These are phyloP conservation scores for Yponomeuta cagnagella DNA, from an alignment of 2,888 invertebrate species.

Conservation along the genomic window DNA sequence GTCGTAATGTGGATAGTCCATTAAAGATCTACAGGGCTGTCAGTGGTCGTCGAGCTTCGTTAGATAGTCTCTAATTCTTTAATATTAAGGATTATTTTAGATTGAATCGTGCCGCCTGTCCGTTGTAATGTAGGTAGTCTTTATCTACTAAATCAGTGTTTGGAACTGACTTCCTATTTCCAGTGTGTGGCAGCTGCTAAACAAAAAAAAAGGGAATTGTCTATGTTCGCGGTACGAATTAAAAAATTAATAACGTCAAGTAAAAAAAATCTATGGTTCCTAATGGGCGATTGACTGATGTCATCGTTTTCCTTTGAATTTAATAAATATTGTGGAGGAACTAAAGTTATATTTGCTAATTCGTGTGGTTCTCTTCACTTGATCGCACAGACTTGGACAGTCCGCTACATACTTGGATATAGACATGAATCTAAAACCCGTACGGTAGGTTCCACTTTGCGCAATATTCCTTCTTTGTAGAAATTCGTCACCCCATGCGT, in stretches of 20 bases:
- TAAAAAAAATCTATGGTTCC: neutral
- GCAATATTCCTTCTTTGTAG: conserved; percentile 12
- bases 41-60: too few relatives aligned
- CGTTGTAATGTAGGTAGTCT: too few relatives aligned
- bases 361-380: neutral
- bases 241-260: conserved; percentile 6
- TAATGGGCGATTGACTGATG: conserved; percentile 35
- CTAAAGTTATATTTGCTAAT: conserved; percentile 9
- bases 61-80: too few relatives aligned
- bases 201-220: too few relatives aligned
- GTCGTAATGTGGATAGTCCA: too few relatives aligned
- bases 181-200: too few relatives aligned
- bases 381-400: neutral
- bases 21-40: too few relatives aligned
- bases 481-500: conserved; percentile 43
- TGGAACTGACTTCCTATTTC: too few relatives aligned
- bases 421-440: neutral
- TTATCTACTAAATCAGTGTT: too few relatives aligned
- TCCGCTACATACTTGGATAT: neutral
- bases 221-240: neutral
- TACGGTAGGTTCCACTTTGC: conserved; percentile 10
- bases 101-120: too few relatives aligned
- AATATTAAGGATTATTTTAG: too few relatives aligned
- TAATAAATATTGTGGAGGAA: conserved; percentile 25
- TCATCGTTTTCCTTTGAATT: conserved; percentile 36